Evolutionary conservation across 2,888 invertebrate genomes (phyloP).

Genomic region (Bugula neritina): DNA sequence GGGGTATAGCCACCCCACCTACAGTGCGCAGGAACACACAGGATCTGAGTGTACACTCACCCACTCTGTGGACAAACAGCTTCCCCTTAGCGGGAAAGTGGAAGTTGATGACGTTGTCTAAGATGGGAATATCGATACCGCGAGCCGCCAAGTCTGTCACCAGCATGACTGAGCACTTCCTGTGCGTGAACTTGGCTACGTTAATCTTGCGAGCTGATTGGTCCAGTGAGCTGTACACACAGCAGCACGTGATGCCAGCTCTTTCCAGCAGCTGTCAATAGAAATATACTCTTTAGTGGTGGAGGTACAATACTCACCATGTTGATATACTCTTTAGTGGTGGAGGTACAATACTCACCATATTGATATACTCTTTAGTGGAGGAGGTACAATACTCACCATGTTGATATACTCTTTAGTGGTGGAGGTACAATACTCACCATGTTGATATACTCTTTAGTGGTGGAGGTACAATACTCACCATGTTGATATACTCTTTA

Average conservation of each 20-base stretch:
- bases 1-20: too few species aligned
- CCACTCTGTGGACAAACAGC: constrained; percentile 95
- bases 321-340: constrained; percentile 88
- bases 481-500: constrained; percentile 86
- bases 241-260: constrained; percentile 75
- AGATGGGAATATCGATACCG: constrained; percentile 90
- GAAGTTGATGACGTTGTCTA: constrained; percentile 93
- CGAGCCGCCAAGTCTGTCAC: constrained; percentile 97
- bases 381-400: too few species aligned
- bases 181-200: constrained; percentile 64
- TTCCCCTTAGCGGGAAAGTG: constrained; percentile 96
- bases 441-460: constrained; percentile 84
- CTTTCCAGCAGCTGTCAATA: constrained; percentile 56
- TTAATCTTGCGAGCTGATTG: constrained; percentile 90
- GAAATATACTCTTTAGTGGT: constrained; percentile 4
- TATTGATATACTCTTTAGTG: constrained; percentile 86
- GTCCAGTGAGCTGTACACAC: constrained; percentile 90
- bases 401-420: constrained; percentile 85
- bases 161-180: constrained; percentile 74
- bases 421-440: too few species aligned
- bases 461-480: too few species aligned
- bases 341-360: too few species aligned
- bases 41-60: constrained; percentile 60
- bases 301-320: constrained; percentile 68
- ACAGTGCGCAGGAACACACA: too few species aligned